phyloP scores from a whole-genome alignment of 2,797 vertebrate species.

The Pseudocheirus occidentalis region DNA sequence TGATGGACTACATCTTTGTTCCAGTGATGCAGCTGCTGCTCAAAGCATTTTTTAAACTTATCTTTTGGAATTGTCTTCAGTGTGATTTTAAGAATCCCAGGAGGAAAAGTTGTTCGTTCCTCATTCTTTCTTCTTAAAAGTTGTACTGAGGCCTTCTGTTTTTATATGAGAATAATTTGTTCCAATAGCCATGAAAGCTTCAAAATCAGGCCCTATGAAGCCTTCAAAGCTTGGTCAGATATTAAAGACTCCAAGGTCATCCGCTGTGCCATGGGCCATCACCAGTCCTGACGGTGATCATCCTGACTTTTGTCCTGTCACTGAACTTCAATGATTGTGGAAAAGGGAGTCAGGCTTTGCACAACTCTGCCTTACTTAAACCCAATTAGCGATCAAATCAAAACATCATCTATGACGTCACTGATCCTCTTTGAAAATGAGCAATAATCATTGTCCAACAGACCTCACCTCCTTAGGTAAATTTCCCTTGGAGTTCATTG shows the following conservation, averaged over 20 bases:
- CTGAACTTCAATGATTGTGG: neutral
- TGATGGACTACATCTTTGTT: neutral
- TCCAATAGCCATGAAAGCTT: neutral
- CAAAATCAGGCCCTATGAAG: neutral
- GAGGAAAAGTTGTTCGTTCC: neutral
- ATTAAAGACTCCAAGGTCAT: neutral
- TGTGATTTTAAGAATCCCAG: neutral
- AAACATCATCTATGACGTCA: neutral
- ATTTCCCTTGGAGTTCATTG: neutral
- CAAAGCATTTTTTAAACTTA: neutral
- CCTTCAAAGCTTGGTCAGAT: neutral
- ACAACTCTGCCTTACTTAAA: no score
- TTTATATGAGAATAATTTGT: neutral
- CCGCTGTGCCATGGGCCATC: no score
- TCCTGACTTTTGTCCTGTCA: neutral
- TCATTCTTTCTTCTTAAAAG: neutral
- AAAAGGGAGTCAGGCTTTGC: neutral
- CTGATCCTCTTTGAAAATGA: neutral
- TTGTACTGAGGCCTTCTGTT: neutral
- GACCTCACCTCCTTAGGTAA: neutral
- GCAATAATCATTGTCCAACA: neutral
- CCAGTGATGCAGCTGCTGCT: neutral
- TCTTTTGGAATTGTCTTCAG: neutral
- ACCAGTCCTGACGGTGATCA: no score
- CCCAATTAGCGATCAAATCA: neutral